A percentile compares a stretch with the other conserved stretches of the same genome.
These are phyloP conservation scores for Platysteira castanea DNA, from an alignment of 2,113 vertebrate species.

Conservation along the genomic window DNA sequence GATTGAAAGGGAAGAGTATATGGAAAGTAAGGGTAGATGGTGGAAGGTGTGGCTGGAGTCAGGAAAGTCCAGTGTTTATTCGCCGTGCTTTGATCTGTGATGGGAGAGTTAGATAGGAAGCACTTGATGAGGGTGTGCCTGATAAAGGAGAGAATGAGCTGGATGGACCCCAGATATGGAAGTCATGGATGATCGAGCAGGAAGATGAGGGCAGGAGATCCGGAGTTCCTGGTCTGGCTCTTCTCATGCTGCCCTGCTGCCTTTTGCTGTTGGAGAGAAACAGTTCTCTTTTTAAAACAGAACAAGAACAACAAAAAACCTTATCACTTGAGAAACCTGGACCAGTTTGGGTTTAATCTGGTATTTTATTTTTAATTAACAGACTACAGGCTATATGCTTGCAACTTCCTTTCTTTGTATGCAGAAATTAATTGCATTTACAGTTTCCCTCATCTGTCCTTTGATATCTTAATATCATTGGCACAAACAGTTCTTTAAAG, in stretches of 20 bases:
- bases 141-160: neutral
- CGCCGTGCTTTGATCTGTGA: neutral
- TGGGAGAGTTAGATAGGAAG: neutral
- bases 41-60: neutral
- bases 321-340: neutral
- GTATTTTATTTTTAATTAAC: constrained; percentile 7
- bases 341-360: neutral
- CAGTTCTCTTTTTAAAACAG: neutral
- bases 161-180: neutral
- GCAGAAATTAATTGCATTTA: constrained; percentile 36
- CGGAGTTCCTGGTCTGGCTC: neutral
- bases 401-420: constrained; percentile 52
- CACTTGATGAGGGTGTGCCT: neutral
- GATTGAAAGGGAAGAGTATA: neutral
- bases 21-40: neutral
- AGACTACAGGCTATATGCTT: neutral
- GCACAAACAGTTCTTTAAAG: constrained; percentile 36
- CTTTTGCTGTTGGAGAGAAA: neutral
- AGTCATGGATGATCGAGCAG: accelerated
- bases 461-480: constrained; percentile 19
- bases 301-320: neutral
- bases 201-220: neutral
- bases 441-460: constrained; percentile 22
- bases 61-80: neutral
- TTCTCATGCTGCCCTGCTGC: neutral